These are phyloP conservation scores for Potamilus streckersoni DNA, from an alignment of 1,140 invertebrate species.

Conservation along the genomic window DNA sequence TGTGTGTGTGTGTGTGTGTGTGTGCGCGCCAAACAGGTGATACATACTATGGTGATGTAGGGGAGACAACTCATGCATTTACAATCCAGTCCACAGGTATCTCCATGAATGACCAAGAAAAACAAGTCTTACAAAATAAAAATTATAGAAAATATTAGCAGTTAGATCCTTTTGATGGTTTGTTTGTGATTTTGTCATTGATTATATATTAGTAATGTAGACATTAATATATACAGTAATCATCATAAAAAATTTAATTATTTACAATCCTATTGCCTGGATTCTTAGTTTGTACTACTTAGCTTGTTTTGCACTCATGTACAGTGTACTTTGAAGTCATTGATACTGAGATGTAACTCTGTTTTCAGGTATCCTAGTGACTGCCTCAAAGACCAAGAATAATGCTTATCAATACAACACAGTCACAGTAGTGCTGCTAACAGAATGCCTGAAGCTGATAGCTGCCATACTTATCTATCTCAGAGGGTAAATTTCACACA, in stretches of 20 bases:
- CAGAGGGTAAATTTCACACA: constrained; percentile 59
- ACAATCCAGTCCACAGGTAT: too few species aligned
- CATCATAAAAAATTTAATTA: background rate
- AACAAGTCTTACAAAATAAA: too few species aligned
- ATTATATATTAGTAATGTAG: too few species aligned
- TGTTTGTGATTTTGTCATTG: too few species aligned
- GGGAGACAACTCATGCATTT: too few species aligned
- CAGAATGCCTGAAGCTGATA: constrained; percentile 87
- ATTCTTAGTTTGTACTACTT: background rate
- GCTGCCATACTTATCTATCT: constrained; percentile 78
- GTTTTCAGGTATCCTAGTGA: constrained; percentile 87
- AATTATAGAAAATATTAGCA: too few species aligned
- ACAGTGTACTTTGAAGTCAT: background rate
- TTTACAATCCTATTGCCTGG: background rate
- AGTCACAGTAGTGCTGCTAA: constrained; percentile 86
- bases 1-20: too few species aligned
- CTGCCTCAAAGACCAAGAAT: constrained; percentile 84
- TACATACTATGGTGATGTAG: too few species aligned
- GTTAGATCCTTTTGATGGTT: too few species aligned
- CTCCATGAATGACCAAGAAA: too few species aligned
- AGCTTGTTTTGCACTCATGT: background rate
- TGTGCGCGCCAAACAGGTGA: too few species aligned
- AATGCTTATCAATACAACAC: constrained; percentile 89
- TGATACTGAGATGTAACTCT: constrained; percentile 16
- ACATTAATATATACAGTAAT: background rate